phyloP scores from a whole-genome alignment of 2,888 invertebrate genomes.

The Acholoe squamosa region DNA sequence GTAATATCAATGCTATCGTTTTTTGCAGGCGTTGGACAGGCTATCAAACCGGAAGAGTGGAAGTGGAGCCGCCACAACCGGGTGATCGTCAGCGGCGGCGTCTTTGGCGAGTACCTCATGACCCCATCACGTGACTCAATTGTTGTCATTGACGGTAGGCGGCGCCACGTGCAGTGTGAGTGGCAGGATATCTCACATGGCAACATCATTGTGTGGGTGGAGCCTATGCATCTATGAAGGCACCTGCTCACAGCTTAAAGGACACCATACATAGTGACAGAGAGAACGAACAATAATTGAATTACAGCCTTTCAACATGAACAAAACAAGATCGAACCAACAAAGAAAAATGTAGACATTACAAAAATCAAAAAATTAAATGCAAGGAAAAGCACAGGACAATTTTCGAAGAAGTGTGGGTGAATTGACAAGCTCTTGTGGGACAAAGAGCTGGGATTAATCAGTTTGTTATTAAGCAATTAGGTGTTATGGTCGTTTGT shows the following conservation, averaged over 20 bases:
- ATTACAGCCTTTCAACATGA: background rate
- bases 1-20: background rate
- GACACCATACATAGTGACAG: background rate
- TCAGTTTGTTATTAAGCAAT: background rate
- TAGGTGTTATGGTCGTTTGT: background rate
- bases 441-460: too few species aligned
- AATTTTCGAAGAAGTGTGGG: too few species aligned
- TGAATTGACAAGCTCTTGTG: too few species aligned
- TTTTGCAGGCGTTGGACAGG: slow-evolving; percentile 73
- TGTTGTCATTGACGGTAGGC: slow-evolving; percentile 89
- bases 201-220: slow-evolving; percentile 88
- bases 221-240: slow-evolving; percentile 65
- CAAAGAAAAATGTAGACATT: too few species aligned
- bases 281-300: background rate
- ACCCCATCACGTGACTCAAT: slow-evolving; percentile 89
- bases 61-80: slow-evolving; percentile 88
- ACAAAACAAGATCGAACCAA: background rate
- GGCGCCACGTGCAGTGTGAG: slow-evolving; percentile 89
- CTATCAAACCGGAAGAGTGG: slow-evolving; percentile 84
- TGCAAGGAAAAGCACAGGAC: too few species aligned
- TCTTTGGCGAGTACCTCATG: slow-evolving; percentile 89
- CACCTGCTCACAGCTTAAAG: background rate
- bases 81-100: slow-evolving; percentile 88
- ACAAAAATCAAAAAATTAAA: too few species aligned
- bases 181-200: slow-evolving; percentile 88